Evolutionary conservation across 1,140 invertebrate species (phyloP).

Genomic region (Orchestia grillus): DNA sequence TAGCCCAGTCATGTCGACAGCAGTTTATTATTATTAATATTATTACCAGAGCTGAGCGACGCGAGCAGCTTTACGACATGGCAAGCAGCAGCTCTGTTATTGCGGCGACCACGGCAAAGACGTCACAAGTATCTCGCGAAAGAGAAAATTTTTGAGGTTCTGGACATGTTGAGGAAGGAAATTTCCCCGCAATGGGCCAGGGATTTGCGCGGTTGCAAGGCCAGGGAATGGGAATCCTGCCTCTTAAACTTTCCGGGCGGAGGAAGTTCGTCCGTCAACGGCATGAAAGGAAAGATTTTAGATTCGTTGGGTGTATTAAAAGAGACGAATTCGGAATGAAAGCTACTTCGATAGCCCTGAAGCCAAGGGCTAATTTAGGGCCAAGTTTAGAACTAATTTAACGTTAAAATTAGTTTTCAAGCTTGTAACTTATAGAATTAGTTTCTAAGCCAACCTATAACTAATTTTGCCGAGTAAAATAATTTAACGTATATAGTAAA

Average conservation of each 20-base stretch:
- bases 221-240: neutral
- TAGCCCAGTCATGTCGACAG: neutral
- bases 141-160: neutral
- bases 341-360: neutral
- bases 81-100: neutral
- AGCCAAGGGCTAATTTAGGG: neutral
- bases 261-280: neutral
- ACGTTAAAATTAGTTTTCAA: neutral
- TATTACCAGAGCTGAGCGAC: neutral
- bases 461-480: no score
- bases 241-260: neutral
- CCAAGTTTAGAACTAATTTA: neutral
- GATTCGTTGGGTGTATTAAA: neutral
- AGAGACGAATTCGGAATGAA: neutral
- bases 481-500: no score
- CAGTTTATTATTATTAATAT: neutral
- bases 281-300: neutral
- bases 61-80: neutral
- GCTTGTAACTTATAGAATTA: neutral
- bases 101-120: neutral
- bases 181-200: neutral
- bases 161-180: neutral
- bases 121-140: neutral
- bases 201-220: neutral
- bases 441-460: no score